Evolutionary conservation across 2,797 vertebrate species (phyloP), one percentile per base, ranked within the genome.

Genomic region (Enteromius thamalakanensis): DNA sequence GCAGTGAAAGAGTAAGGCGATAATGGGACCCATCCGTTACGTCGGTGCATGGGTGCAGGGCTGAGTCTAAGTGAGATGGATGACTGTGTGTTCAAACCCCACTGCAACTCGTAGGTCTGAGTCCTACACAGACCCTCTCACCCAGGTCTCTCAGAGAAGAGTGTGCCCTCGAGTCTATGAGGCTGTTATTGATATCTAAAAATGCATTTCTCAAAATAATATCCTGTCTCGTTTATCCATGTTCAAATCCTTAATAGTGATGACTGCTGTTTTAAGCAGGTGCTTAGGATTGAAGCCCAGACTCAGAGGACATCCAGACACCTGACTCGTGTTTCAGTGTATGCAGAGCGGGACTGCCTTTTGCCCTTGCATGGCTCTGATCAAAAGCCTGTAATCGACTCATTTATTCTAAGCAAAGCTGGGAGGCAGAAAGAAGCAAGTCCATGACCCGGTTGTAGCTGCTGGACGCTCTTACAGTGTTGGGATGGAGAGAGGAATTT

Each of bases 1-100:
- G 49, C 75, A 47, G 29, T 77, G 75, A 74, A 78, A 79, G 81
- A 84, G 69, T 47, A 79, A 67, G 70, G 74, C 37, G 55, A 60
- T 87, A 84, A 86, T 84, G 86, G 79, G 82, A 70, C 76, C 76
- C 79, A 86, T 89, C 76, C 37, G 45, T 81, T 84, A 74, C 12
- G 14, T 32, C 23, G 42, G 17, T 51, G 71, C 71, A 47, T 76
- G 75, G 53, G 75, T 76, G 79, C 84, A 64, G 51, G 21, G 76
- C 29, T 82, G 68, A 79, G 49, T 65, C 70, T 86, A 82, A 87
- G 67, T 80, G 84, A 84, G 86, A 87, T 76, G 72, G 72, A 88
- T 88, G 80, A 70, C 82, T 84, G 23, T 80, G 84, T 79, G 76
- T 78, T 82, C 42, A 80, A 45, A 75, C 69, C 76, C 74, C 67